Percentiles rank a stretch among this genome's conserved stretches.
These are phyloP conservation scores for Chelmon rostratus DNA, from an alignment of 2,797 vertebrate genomes.

Conservation along the genomic window DNA sequence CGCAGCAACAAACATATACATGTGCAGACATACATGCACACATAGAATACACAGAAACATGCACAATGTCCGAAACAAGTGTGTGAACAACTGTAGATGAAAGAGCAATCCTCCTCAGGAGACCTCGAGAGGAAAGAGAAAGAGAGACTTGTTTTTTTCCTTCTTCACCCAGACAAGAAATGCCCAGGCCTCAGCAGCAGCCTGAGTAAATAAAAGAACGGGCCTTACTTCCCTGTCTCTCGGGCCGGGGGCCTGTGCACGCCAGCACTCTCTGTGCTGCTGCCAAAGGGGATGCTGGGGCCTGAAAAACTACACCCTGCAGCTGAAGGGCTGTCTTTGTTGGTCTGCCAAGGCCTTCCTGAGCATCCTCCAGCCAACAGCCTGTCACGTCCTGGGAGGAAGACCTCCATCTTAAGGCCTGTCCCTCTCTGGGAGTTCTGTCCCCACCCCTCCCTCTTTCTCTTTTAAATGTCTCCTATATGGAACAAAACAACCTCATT, in stretches of 20 bases:
- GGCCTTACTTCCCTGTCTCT: slow-evolving; percentile 97
- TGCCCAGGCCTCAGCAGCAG: slow-evolving; percentile 95
- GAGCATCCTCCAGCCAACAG: slow-evolving; percentile 97
- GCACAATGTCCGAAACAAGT: slow-evolving; percentile 92
- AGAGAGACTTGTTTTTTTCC: slow-evolving; percentile 82
- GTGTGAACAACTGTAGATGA: slow-evolving; percentile 97
- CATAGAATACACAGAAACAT: slow-evolving; percentile 71
- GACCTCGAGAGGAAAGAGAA: slow-evolving; percentile 79
- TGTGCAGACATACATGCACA: slow-evolving; percentile 61
- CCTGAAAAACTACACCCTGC: slow-evolving; percentile 98
- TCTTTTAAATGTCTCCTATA: slow-evolving; percentile 87
- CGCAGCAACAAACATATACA: slow-evolving; percentile 53
- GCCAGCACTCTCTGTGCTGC: slow-evolving; percentile 94
- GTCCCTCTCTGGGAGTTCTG: slow-evolving; percentile 83
- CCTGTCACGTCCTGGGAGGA: slow-evolving; percentile 93
- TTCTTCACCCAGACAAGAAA: slow-evolving; percentile 98
- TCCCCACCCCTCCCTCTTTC: slow-evolving; percentile 58
- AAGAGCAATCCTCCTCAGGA: slow-evolving; percentile 86
- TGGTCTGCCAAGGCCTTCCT: slow-evolving; percentile 98
- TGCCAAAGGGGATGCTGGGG: slow-evolving; percentile 99
- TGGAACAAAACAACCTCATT: slow-evolving; percentile 91
- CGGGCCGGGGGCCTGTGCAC: slow-evolving; percentile 92
- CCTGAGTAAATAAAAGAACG: slow-evolving; percentile 99
- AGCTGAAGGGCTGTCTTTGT: slow-evolving; percentile 99
- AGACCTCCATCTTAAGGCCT: slow-evolving; percentile 95